Percentiles rank a stretch among this genome's conserved stretches.
These are phyloP conservation scores for Hippocampus comes DNA, from an alignment of 2,113 vertebrate genomes.

Conservation along the genomic window DNA sequence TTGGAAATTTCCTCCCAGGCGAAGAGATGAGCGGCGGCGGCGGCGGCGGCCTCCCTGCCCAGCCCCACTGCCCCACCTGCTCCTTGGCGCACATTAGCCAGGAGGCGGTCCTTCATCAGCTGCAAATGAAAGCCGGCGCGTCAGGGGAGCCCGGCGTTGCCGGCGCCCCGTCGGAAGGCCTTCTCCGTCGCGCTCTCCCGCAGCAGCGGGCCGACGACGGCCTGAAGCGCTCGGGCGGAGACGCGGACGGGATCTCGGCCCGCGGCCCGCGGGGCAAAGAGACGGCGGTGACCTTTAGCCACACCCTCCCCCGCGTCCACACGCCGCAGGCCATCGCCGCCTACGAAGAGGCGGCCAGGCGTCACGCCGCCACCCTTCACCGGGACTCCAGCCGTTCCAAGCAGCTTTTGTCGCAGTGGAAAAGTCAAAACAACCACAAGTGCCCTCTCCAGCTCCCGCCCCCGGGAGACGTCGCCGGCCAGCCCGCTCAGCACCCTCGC, in stretches of 20 bases:
- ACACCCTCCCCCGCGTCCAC: slow-evolving; percentile 91
- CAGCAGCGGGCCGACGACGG: slow-evolving; percentile 80
- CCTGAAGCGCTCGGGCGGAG: slow-evolving; percentile 77
- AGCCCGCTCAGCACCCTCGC: slow-evolving; percentile 74
- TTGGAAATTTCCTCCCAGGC: slow-evolving; percentile 91
- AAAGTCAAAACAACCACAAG: slow-evolving; percentile 89
- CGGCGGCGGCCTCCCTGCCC: slow-evolving; percentile 43
- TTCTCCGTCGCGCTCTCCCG: slow-evolving; percentile 83
- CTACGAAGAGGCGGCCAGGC: slow-evolving; percentile 81
- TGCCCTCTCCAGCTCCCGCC: slow-evolving; percentile 73
- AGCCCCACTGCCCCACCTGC: slow-evolving; percentile 74
- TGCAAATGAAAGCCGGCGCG: slow-evolving; percentile 82
- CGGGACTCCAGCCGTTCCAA: slow-evolving; percentile 94
- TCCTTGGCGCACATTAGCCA: slow-evolving; percentile 86
- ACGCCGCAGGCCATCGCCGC: slow-evolving; percentile 76
- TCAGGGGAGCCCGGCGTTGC: slow-evolving; percentile 64
- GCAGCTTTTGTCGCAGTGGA: slow-evolving; percentile 96
- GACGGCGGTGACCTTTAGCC: slow-evolving; percentile 88
- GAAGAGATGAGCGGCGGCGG: slow-evolving; percentile 69
- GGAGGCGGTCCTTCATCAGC: slow-evolving; percentile 79
- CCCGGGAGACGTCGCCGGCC: slow-evolving; percentile 76
- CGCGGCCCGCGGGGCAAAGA: slow-evolving; percentile 47
- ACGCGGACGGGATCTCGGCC: slow-evolving; percentile 48
- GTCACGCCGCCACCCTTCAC: slow-evolving; percentile 81
- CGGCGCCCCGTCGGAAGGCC: slow-evolving; percentile 78